Evolutionary conservation across 2,888 invertebrate species (phyloP).

Genomic region (Adelphocoris suturalis): DNA sequence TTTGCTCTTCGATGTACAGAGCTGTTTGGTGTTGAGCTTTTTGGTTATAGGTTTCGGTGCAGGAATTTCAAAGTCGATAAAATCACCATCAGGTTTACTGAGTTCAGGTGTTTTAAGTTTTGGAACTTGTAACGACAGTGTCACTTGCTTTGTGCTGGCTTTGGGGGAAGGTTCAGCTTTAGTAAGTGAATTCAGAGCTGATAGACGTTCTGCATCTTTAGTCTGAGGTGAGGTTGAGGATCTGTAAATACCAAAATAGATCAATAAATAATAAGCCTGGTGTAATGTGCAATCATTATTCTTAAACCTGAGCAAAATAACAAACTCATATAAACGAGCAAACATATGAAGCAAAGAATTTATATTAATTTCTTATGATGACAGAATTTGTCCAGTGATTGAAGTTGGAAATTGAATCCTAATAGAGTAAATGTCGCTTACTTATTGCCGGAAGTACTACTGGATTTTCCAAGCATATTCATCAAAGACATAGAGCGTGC

Average conservation of each 20-base stretch:
- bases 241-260: constrained; percentile 30
- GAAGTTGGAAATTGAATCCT: background rate
- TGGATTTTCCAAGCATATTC: constrained; percentile 36
- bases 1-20: constrained; percentile 9
- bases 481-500: constrained; percentile 13
- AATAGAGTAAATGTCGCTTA: background rate
- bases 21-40: constrained; percentile 51
- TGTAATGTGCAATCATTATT: too few relatives aligned
- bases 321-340: too few relatives aligned
- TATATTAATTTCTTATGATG: too few relatives aligned
- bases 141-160: too few relatives aligned
- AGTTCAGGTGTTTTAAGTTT: constrained; percentile 47
- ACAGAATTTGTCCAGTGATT: too few relatives aligned
- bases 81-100: constrained; percentile 30
- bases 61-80: constrained; percentile 61
- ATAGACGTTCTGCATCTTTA: constrained; percentile 71
- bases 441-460: background rate
- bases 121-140: background rate
- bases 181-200: background rate
- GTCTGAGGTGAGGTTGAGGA: constrained; percentile 71
- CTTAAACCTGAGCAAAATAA: too few relatives aligned
- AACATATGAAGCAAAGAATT: too few relatives aligned
- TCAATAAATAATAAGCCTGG: too few relatives aligned
- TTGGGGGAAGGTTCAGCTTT: background rate
- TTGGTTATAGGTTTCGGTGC: background rate